Conservation (phyloP, 1,140 invertebrate species). For the Linepithema humile region DNA sequence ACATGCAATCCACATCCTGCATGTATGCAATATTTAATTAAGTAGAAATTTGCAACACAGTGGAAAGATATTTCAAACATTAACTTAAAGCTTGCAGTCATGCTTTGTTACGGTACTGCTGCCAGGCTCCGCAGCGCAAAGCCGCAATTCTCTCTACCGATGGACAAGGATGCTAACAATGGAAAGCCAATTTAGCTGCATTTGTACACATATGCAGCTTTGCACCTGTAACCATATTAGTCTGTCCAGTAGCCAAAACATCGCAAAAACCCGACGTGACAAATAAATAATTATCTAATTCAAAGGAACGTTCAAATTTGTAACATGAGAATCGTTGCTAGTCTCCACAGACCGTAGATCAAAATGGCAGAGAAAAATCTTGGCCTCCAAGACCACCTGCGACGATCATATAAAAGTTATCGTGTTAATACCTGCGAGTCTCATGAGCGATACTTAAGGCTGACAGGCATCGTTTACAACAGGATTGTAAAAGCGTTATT, state of each 20-base stretch:
- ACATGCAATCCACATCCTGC: background rate
- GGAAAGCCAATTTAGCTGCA: slow-evolving; percentile 24
- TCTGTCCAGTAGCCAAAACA: background rate
- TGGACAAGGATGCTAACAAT: slow-evolving; percentile 23
- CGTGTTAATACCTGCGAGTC: background rate
- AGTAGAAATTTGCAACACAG: slow-evolving; percentile 14
- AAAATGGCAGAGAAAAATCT: background rate
- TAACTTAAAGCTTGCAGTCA: background rate
- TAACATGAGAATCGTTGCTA: background rate
- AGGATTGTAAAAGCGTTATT: slow-evolving; percentile 54
- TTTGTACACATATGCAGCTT: background rate
- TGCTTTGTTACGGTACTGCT: slow-evolving; percentile 22
- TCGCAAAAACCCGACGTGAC: background rate
- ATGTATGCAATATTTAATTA: slow-evolving; percentile 1
- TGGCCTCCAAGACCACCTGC: background rate
- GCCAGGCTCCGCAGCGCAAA: background rate
- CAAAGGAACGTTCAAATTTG: background rate
- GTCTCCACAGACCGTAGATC: background rate
- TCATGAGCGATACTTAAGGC: background rate
- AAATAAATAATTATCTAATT: background rate
- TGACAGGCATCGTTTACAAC: background rate
- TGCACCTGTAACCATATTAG: background rate
- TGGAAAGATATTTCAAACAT: slow-evolving; percentile 3
- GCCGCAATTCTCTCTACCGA: slow-evolving; percentile 4
- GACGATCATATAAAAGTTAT: background rate